These are phyloP conservation scores for Mirza zaza DNA, from an alignment of 2,113 vertebrate species.

Conservation along the genomic window DNA sequence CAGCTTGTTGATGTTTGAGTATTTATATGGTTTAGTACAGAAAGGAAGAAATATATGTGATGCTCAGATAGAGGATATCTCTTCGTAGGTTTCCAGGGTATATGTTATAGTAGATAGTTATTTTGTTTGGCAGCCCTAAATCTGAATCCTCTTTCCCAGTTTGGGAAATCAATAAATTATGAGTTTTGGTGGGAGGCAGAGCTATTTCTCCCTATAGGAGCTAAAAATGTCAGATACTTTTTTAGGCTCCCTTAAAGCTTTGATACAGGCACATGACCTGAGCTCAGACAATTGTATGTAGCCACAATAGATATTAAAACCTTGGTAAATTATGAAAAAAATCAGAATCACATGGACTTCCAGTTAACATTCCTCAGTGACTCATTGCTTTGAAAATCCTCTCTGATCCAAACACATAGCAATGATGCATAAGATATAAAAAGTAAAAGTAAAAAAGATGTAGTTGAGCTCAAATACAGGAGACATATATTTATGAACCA, in stretches of 20 bases:
- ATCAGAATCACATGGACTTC: constrained; percentile 15
- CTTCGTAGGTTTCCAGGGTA: constrained; percentile 17
- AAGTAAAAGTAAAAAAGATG: not conserved
- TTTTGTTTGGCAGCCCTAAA: constrained; percentile 31
- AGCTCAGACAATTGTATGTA: not conserved
- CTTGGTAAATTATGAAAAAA: not conserved
- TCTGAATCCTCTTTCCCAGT: not conserved
- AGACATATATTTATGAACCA: not conserved
- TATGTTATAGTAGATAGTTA: not conserved
- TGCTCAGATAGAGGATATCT: not conserved
- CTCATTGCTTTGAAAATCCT: constrained; percentile 9
- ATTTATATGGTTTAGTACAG: constrained; percentile 55
- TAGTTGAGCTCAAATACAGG: constrained; percentile 5
- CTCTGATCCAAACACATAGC: not conserved
- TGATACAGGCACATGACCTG: not conserved
- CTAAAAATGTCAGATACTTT: not conserved
- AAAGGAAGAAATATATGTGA: constrained; percentile 54
- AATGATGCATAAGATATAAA: not conserved
- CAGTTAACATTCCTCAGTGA: constrained; percentile 13
- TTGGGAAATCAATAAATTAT: constrained; percentile 22
- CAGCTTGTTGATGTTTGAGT: constrained; percentile 59
- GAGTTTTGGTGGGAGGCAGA: constrained; percentile 47
- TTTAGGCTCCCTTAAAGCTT: not conserved
- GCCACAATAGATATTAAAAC: not conserved
- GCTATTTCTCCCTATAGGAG: not conserved